These are phyloP conservation scores for Peromyscus nudipes DNA, from an alignment of 2,797 vertebrate genomes.

Conservation along the genomic window DNA sequence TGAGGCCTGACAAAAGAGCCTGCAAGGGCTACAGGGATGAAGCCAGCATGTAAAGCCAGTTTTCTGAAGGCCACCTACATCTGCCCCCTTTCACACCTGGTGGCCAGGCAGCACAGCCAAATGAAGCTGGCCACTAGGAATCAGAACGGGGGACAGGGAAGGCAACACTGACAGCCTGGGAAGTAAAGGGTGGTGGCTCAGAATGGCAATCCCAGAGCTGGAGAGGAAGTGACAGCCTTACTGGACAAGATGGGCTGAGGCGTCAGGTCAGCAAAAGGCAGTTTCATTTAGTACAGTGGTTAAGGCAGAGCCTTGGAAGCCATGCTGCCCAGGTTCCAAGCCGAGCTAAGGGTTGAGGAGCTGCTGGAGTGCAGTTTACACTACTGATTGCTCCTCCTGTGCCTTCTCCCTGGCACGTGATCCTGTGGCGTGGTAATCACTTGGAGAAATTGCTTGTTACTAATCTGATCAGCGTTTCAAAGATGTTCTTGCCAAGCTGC, in stretches of 20 bases:
- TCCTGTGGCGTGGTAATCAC: not conserved
- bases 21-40: not conserved
- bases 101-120: not conserved
- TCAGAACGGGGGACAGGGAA: not conserved
- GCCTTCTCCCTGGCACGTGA: not conserved
- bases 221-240: not conserved
- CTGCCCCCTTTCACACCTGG: not conserved
- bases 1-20: not conserved
- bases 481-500: not conserved
- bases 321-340: not conserved
- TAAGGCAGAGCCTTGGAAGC: not conserved
- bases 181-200: not conserved
- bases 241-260: no score
- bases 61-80: not conserved
- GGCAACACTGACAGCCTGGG: fast-evolving
- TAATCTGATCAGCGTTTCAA: slow-evolving; percentile 12
- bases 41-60: not conserved
- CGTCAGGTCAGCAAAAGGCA: not conserved
- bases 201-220: not conserved
- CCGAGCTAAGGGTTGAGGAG: not conserved
- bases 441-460: not conserved
- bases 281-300: not conserved
- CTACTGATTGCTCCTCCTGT: not conserved
- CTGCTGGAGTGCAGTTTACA: not conserved
- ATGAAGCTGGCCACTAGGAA: not conserved